Base-by-base conservation (phyloP, 2,797 vertebrate species). In the Lagodon rhomboides region DNA sequence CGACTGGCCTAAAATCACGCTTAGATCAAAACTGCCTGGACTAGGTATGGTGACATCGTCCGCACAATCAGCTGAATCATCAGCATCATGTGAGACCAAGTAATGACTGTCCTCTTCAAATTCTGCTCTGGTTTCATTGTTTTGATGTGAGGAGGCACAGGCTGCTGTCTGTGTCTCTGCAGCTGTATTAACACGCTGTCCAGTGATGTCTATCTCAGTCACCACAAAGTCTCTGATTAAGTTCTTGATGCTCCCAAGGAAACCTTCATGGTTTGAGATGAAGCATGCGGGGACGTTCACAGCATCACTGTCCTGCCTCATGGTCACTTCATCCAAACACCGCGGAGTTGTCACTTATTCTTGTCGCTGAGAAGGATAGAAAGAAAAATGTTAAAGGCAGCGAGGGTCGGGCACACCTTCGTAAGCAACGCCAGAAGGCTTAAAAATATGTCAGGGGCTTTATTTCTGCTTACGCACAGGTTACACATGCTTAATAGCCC, bases 221-320 rank as follows among this genome's bases (percentile, higher is more conserved):
- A 99, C 97, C 9, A 97, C 85, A 87, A 99, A 99, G 93, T 99
- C 98, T 76, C 84, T 84, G 46, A 96, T 94, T 0, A 90, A 94
- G 82, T 91, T 95, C 94, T 99, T 98, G 85, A 99, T 96, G 8
- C 89, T 96, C 20, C 98, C 97, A 3, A 80, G 59, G 85, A 99
- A 99, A 55, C 98, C 98, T 38, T 87, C 58, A 50, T 98, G 97
- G 62, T 91, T 89, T 11, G 93, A 96, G 55, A 96, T 86, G 74
- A 93, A 95, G 78, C 86, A 93, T 1, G 66, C 44, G 27, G 93
- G 92, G 41, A 93, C 83, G 44, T 75, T 80, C 62, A 63, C 79
- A 63, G 71, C 85, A 70, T 83, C 80, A 20, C 72, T n/a, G 41
- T 91, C 86, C 69, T 87, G 88, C 75, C 89, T 91, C 92, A 94